A percentile compares a stretch with the other conserved stretches of the same genome.
Evolutionary conservation across 2,113 vertebrate genomes (phyloP).

Genomic region (Eptesicus fuscus): DNA sequence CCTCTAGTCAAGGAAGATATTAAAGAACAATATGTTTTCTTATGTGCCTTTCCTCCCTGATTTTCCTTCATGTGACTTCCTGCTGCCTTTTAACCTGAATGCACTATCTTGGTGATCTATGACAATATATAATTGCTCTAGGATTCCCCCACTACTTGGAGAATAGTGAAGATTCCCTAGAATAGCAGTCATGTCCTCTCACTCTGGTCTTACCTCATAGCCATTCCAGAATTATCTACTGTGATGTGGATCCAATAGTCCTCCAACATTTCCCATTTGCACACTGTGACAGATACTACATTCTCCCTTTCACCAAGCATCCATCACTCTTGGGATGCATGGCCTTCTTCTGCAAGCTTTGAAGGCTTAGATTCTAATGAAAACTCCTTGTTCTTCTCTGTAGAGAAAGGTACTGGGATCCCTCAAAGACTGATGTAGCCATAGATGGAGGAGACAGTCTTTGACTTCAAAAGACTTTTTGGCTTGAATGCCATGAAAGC

Average conservation of each 20-base stretch:
- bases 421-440: neutral
- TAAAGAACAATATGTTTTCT: neutral
- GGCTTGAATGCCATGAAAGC: neutral
- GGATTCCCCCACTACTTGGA: neutral
- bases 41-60: neutral
- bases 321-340: neutral
- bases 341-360: neutral
- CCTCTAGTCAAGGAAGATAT: neutral
- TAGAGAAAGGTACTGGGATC: neutral
- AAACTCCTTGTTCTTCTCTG: neutral
- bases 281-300: too few relatives aligned
- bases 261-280: too few relatives aligned
- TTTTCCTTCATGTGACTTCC: accelerated
- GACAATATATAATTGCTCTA: too few relatives aligned
- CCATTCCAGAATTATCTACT: accelerated
- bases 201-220: neutral
- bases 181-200: neutral
- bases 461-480: neutral
- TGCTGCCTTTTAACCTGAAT: neutral
- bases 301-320: neutral
- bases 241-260: too few relatives aligned
- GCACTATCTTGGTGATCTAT: too few relatives aligned
- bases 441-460: neutral
- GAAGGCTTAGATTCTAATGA: neutral
- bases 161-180: neutral